Percentiles rank a stretch among this genome's conserved stretches.
Conservation (phyloP, 2,113 vertebrate genomes). For the Erinaceus europaeus region DNA sequence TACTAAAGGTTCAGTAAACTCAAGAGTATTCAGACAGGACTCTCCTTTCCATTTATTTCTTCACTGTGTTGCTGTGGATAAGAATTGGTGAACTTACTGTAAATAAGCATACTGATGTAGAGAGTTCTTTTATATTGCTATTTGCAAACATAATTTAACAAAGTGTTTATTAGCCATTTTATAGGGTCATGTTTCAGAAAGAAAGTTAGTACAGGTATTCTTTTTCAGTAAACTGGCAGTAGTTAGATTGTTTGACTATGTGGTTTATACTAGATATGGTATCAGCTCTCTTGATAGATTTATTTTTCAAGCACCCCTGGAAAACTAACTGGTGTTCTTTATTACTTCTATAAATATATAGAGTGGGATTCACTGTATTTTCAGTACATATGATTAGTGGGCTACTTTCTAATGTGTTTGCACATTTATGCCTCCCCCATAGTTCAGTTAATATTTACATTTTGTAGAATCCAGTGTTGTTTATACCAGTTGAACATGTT, state of each 20-base stretch:
- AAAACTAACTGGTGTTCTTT: neutral
- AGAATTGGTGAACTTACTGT: neutral
- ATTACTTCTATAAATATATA: neutral
- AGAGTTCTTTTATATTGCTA: neutral
- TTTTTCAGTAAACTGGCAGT: neutral
- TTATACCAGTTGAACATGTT: neutral
- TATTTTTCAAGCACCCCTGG: neutral
- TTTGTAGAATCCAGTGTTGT: neutral
- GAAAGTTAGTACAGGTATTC: neutral
- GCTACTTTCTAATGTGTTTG: neutral
- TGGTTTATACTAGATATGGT: neutral
- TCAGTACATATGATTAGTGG: neutral
- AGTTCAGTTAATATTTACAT: neutral
- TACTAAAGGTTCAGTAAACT: neutral
- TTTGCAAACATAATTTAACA: slow-evolving; percentile 39
- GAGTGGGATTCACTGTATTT: neutral
- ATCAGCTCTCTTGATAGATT: neutral
- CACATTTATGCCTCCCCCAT: neutral
- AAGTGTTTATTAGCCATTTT: slow-evolving; percentile 11
- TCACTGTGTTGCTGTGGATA: neutral
- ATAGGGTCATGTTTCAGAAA: slow-evolving; percentile 9
- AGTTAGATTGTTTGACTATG: neutral
- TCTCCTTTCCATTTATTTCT: neutral
- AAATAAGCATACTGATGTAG: neutral
- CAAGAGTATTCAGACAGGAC: neutral